Conservation (phyloP, 2,797 vertebrate species). For the Platyrinchus mystaceus region DNA sequence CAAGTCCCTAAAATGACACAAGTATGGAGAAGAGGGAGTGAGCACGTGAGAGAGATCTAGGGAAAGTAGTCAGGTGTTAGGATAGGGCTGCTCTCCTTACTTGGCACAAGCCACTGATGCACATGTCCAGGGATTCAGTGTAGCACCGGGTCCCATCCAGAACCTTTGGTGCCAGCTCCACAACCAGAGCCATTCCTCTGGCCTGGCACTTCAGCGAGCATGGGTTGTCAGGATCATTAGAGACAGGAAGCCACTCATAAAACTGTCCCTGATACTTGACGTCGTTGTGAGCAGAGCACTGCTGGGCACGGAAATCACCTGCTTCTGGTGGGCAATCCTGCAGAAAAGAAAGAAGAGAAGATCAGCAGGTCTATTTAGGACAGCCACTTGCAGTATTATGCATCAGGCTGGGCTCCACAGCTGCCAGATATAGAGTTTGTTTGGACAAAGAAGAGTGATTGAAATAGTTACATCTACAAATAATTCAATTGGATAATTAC, state of each 20-base stretch:
- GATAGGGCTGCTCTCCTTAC: slow-evolving; percentile 72
- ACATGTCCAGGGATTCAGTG: slow-evolving; percentile 96
- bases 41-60: background rate
- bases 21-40: background rate
- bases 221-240: slow-evolving; percentile 92
- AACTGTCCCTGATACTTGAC: slow-evolving; percentile 89
- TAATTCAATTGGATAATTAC: background rate
- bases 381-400: background rate
- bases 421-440: background rate
- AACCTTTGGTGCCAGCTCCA: slow-evolving; percentile 95
- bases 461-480: background rate
- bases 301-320: slow-evolving; percentile 95
- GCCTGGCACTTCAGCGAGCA: slow-evolving; percentile 93
- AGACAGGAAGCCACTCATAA: slow-evolving; percentile 93
- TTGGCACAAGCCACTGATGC: slow-evolving; percentile 95
- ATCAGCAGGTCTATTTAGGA: background rate
- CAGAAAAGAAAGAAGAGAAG: background rate
- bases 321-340: slow-evolving; percentile 92
- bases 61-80: background rate
- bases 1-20: background rate
- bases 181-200: slow-evolving; percentile 80
- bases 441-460: background rate
- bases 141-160: slow-evolving; percentile 96
- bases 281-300: slow-evolving; percentile 94
- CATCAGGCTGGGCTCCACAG: background rate